Base-by-base conservation (phyloP, 2,888 invertebrate species). In the Dorcus hopei region DNA sequence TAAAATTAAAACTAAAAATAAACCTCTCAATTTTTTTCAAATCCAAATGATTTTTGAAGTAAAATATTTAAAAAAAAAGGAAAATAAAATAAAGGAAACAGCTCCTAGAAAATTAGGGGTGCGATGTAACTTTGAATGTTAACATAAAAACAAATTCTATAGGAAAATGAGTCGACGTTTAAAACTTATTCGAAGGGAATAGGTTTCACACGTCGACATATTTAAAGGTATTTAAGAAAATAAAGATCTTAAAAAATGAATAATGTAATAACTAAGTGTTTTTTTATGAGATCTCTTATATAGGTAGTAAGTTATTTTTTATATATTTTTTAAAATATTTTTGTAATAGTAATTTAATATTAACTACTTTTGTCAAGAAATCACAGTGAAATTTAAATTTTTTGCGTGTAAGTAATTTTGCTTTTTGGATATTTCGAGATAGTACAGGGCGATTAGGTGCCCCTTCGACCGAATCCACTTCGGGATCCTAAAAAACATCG, bases 201-300 rank as follows among this genome's bases (percentile, higher is more conserved):
- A 62, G 60, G 55, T 61, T 59, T 59, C 62, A 61, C 63, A 57
- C 51, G 58, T 62, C 49, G 45, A 52, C 49, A 38, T 58, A 64
- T 58, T 55, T 66, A 65, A 55, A 51, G 50, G 56, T 57, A 59
- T 49, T 56, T 58, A 62, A 55, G 56, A 63, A 77, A 77, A 77
- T 75, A 76, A 77, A 76, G 72, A 75, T 74, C 73, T 74, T 76
- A 73, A 59, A 59, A 59, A 59, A 56, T 54, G 54, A 59, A 55
- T 50, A 59, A 55, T 42, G 52, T 55, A 67, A 75, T 70, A 76
- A 76, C 75, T 77, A 76, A 74, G 71, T 76, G 75, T 74, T 75
- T 72, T 26, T 41, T 77, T 66, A 78, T 79, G 79, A 79, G 78
- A 79, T 79, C 78, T 78, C 76, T 76, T 78, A 77, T 73, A 74